Conservation (phyloP, 2,797 vertebrate genomes). For the Xenops minutus region DNA sequence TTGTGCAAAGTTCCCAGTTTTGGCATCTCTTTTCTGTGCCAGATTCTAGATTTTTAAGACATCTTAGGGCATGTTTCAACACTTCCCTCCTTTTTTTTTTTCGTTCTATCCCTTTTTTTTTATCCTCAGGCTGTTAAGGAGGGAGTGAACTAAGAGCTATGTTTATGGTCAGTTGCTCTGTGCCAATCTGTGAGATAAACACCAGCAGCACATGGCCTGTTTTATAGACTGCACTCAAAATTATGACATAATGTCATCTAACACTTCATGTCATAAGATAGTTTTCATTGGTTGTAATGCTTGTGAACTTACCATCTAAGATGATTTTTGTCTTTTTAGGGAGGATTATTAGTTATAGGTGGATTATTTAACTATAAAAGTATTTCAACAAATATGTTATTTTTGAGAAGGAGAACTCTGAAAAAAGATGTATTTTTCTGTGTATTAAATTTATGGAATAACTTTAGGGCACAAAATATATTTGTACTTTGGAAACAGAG, state of each 20-base stretch:
- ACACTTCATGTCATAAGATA: background rate
- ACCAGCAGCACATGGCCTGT: background rate
- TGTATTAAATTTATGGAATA: background rate
- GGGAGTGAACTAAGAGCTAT: background rate
- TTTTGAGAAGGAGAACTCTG: background rate
- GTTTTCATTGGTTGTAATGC: background rate
- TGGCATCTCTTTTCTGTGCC: background rate
- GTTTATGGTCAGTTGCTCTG: background rate
- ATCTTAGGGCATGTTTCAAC: background rate
- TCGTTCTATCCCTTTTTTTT: background rate
- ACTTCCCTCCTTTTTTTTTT: background rate
- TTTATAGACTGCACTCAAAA: slow-evolving; percentile 3
- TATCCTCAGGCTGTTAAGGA: background rate
- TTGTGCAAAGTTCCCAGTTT: background rate
- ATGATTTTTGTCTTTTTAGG: background rate
- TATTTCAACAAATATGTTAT: background rate
- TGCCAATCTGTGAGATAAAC: slow-evolving; percentile 33
- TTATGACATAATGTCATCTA: background rate
- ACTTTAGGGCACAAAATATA: background rate
- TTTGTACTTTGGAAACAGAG: background rate
- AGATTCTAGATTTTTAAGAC: background rate
- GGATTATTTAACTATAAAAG: background rate
- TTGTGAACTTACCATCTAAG: background rate
- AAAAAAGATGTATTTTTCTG: background rate
- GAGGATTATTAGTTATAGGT: background rate